These are phyloP conservation scores for Paraplagusia blochii DNA, from an alignment of 2,113 vertebrate species.

Conservation along the genomic window DNA sequence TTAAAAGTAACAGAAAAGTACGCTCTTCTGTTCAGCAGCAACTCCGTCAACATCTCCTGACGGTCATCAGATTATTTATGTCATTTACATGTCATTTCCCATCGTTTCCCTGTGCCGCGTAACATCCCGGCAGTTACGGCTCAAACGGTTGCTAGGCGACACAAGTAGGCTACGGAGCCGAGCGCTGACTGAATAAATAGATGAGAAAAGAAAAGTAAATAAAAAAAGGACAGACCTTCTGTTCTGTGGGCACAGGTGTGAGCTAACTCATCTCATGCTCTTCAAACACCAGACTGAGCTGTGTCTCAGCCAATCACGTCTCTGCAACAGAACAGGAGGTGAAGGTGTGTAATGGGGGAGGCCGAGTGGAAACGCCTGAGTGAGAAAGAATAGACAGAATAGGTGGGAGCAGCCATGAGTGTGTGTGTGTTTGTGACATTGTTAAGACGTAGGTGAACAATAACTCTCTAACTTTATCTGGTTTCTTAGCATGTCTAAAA, in stretches of 20 bases:
- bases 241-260: constrained; percentile 10
- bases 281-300: neutral
- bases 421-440: neutral
- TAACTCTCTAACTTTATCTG: too few species aligned
- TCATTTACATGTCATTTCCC: too few species aligned
- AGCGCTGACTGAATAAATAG: too few species aligned
- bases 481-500: too few species aligned
- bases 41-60: too few species aligned
- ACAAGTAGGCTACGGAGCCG: neutral
- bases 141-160: constrained; percentile 30
- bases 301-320: constrained; percentile 27
- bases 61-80: too few species aligned
- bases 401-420: neutral
- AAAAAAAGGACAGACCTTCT: neutral
- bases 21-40: too few species aligned
- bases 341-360: constrained; percentile 17
- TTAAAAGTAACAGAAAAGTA: too few species aligned
- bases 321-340: neutral
- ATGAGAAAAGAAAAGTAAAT: too few species aligned
- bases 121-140: neutral
- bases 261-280: neutral
- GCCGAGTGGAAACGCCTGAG: constrained; percentile 19
- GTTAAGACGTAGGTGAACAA: neutral
- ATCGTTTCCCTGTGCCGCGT: too few species aligned
- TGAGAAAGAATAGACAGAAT: neutral